Evolutionary conservation across 2,113 vertebrate species (phyloP), one percentile per base, ranked within the genome.

Genomic region (Thunnus maccoyii): DNA sequence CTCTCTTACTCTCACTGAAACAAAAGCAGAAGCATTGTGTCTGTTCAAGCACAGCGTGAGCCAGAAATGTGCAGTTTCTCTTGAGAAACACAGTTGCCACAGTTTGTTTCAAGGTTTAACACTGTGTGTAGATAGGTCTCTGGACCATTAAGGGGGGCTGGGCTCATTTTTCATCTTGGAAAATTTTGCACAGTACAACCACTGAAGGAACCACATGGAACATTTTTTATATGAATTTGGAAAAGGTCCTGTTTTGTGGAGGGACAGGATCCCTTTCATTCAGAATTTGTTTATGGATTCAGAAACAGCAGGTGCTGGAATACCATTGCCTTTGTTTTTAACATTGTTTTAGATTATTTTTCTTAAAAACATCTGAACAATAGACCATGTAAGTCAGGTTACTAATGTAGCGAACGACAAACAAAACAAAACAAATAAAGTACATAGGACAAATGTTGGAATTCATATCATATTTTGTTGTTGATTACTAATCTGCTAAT

Each of bases 1-100:
- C 22, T 9, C 57, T 41, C 44, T 52, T 30, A 46, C 65, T 52
- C 44, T 52, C 20, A 32, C 65, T 52, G 9, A 66, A 54, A 76
- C 30, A 6, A 4, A 30, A 25, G 3, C 70, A 41, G 25, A 78
- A n/a, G 14, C 36, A 0, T 25, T 2, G 5, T 41, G 54, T 47
- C 18, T 61, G 15, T 60, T 68, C 15, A 50, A 67, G 50, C 47
- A 3, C 74, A 25, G 60, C 52, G 1, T 3, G 25, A 4, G n/a
- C 2, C 36, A 48, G 4, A 70, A 54, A 27, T 27, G 32, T 69
- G 36, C 3, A 3, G 2, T 30, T 22, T 10, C 22, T 48, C 20
- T 8, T 6, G 44, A 17, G 25, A 4, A 51, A 51, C 48, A n/a
- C n/a, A n/a, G n/a, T n/a, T 13, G 10, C 63, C 62, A 14, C 20